These are phyloP conservation scores for Tromatobia lineatoria DNA, from an alignment of 2,888 invertebrate genomes.

Conservation along the genomic window DNA sequence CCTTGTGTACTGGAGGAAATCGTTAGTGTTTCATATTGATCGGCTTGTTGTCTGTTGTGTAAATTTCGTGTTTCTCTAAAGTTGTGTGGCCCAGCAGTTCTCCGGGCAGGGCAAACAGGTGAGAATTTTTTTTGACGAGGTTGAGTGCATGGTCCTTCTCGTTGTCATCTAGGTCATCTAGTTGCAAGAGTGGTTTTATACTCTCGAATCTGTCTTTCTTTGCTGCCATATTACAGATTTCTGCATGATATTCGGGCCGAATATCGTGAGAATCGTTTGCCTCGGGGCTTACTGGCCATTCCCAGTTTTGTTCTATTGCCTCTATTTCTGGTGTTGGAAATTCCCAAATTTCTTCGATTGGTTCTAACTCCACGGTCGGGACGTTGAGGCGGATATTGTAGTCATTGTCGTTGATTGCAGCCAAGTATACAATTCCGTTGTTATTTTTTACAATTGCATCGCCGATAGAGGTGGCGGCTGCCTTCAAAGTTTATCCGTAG, in stretches of 20 bases:
- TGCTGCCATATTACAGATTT: no score
- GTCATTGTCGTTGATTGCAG: constrained; percentile 18
- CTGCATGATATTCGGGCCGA: neutral
- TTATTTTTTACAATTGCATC: constrained; percentile 1
- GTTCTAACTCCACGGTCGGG: constrained; percentile 22
- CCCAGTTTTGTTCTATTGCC: neutral
- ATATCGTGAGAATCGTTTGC: neutral
- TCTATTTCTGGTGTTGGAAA: neutral
- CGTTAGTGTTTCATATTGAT: no score
- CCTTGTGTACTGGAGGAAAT: neutral
- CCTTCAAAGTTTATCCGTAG: no score
- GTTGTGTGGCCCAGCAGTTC: neutral
- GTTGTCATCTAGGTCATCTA: no score
- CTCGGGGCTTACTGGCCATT: no score
- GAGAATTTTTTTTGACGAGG: neutral
- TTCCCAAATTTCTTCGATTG: neutral
- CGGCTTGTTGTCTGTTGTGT: neutral
- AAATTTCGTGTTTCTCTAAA: neutral
- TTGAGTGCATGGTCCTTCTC: neutral
- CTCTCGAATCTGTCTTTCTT: no score
- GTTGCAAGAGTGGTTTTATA: no score
- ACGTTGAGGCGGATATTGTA: neutral
- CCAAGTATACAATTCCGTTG: constrained; percentile 1
- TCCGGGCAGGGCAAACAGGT: neutral
- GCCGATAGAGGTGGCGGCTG: constrained; percentile 29